Base-by-base conservation (phyloP, 2,888 invertebrate genomes). In the Meteorus colon region DNA sequence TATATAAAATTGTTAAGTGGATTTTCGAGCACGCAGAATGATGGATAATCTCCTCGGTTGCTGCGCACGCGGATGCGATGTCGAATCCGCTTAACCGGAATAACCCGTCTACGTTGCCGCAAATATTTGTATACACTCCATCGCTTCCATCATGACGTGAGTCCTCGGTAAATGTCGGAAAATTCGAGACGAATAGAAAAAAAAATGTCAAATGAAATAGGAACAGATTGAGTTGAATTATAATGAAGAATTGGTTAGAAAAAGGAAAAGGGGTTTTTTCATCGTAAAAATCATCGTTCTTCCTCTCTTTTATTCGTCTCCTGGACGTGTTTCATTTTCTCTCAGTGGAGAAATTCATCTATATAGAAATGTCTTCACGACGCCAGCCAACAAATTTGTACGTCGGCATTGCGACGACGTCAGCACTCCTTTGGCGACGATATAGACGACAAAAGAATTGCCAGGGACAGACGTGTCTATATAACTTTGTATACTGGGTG, bases 81-180 rank as follows among this genome's bases (percentile, higher is more conserved):
- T 31, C 24, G 65, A 73, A 73, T 73, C 63, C 73, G 65, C 73
- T 73, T 73, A 73, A 73, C 48, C 65, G 37, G 34, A 65, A 73
- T 73, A 73, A 73, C 48, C 65, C 73, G 48, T 63, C 19, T 27
- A n/a, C 73, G 48, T 31, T 62, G 48, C 65, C 65, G 34, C 73
- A 73, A 73, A 73, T 73, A 73, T 73, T 73, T 65, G 48, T 48
- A 51, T 6, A 55, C 24, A 19, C 73, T 51, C n/a, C 65, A 55
- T 73, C 65, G 37, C 24, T 41, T 34, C 62, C 62, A 12, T 45
- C 62, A 24, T 19, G 19, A 27, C 19, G 55, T 19, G n/a, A 55
- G 19, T 55, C 19, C 19, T 55, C 1, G n/a, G 19, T 19, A 19
- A 55, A 55, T 55, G 19, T 55, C 19, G 55, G 19, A 19, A 37